Evolutionary conservation across 2,797 vertebrate species (phyloP), one percentile per base, ranked within the genome.

Genomic region (Gallinago nigripennis): DNA sequence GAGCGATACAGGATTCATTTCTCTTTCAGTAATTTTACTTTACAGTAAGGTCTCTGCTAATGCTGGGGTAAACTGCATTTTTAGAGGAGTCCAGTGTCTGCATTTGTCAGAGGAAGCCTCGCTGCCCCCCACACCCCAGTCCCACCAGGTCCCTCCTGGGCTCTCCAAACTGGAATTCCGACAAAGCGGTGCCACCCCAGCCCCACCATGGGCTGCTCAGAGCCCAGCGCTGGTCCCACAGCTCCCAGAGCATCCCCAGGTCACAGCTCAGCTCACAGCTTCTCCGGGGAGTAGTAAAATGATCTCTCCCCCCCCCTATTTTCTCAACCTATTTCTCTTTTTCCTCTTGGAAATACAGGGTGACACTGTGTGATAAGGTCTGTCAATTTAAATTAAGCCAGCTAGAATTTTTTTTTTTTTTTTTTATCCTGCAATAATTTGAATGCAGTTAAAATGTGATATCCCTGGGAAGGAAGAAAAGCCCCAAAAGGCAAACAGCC

Each of bases 361-460:
- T 94, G 97, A 95, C 96, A 95, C 71, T 2, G 58, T 19, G 79
- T 70, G 58, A 96, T 72, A 54, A 82, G 94, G 77, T 37, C 94
- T 97, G 96, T 95, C 95, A 85, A 82, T 96, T 84, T 11, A 86
- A 33, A 93, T 98, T 95, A 96, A 25, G 82, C 73, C 60, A 51
- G 57, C 78, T 3, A 54, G 78, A 31, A 86, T 41, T 23, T 41
- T 41, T 41, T 16, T 16, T 43, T 43, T 43, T 43, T 39, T 41
- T 45, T 45, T 31, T 31, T 37, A 46, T 84, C 88, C 93, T 53
- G 17, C 45, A 88, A 33, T 58, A 65, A 73, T n/a, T 86, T 46
- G 95, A 81, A 73, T 19, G 66, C 39, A 95, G 81, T 88, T 76
- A 13, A 76, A 92, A 76, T 12, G 35, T 10, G 66, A 11, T 75